Percentiles rank a stretch among this genome's conserved stretches.
phyloP scores from a whole-genome alignment of 2,797 vertebrate genomes.

The Selene dorsalis region DNA sequence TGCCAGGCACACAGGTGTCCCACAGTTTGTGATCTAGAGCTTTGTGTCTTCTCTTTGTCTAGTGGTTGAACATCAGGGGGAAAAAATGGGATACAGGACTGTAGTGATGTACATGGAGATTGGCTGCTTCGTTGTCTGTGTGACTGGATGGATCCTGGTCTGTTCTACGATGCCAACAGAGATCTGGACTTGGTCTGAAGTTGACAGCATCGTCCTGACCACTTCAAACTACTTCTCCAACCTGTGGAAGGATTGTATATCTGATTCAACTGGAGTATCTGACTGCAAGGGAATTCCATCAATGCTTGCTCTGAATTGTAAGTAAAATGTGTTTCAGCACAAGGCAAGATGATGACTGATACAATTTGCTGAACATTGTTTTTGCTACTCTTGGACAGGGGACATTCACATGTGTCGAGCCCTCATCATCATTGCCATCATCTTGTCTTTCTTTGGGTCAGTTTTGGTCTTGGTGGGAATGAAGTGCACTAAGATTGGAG shows the following conservation, averaged over 20 bases:
- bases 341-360: too few relatives aligned
- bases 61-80: background rate
- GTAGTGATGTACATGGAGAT: conserved; percentile 85
- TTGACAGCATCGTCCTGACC: conserved; percentile 77
- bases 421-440: conserved; percentile 83
- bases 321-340: conserved; percentile 48
- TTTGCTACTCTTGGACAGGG: conserved; percentile 69
- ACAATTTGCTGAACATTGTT: background rate
- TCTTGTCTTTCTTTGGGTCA: conserved; percentile 83
- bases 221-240: conserved; percentile 83
- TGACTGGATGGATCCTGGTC: conserved; percentile 84
- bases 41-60: conserved; percentile 16
- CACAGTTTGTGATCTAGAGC: conserved; percentile 16
- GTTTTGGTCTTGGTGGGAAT: conserved; percentile 85
- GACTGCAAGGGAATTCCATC: conserved; percentile 86
- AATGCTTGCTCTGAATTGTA: conserved; percentile 81
- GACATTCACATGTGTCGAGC: conserved; percentile 87
- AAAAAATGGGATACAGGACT: conserved; percentile 78
- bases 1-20: background rate
- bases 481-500: conserved; percentile 88
- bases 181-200: conserved; percentile 85
- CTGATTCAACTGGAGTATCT: conserved; percentile 83
- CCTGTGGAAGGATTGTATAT: conserved; percentile 85
- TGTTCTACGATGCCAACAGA: conserved; percentile 84
- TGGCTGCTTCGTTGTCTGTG: conserved; percentile 80